Base-by-base conservation (phyloP, 2,888 invertebrate species). In the Acrobeloides nanus region DNA sequence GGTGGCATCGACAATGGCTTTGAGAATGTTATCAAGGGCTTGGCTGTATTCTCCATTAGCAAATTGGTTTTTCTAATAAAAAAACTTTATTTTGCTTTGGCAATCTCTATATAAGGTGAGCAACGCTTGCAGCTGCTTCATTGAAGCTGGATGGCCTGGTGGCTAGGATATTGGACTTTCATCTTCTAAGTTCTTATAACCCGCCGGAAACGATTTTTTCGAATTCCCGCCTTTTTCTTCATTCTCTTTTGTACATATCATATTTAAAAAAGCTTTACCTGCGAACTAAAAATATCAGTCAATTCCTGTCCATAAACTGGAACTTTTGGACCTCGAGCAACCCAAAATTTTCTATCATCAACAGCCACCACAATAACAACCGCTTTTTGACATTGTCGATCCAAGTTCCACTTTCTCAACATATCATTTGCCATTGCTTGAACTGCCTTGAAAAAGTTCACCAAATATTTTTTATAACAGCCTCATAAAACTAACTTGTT, bases 301-400 rank as follows among this genome's bases (percentile, higher is more conserved):
- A 68, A 68, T 41, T 67, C 66, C 10, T 62, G 51, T 1, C 61
- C 66, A 45, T 68, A 66, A 12, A 69, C 62, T 0, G 69, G 69
- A 20, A 61, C 67, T 42, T 57, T 57, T 26, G 61, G 57, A 38
- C 63, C 67, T 15, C 69, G 47, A 10, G 67, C 64, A 12, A 66
- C 65, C 69, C 69, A 69, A 51, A 69, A 69, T 45, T 63, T 64
- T 34, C 51, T 53, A 26, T 69, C 69, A 32, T 69, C 69, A 1
- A 59, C 57, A 4, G 68, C 59, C n/a, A 64, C 55, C 18, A 62
- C 56, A 44, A 61, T 62, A 17, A 61, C 53, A 8, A 66, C 47
- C 1, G 61, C 54, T 48, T 69, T 69, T 48, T 62, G 52, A 47
- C 69, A 69, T 39, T 69, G 69, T 7, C 55, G 40, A 46, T 69